A percentile compares a stretch with the other conserved stretches of the same genome.
Conservation (phyloP, 2,888 invertebrate species). For the Agrochola litura region DNA sequence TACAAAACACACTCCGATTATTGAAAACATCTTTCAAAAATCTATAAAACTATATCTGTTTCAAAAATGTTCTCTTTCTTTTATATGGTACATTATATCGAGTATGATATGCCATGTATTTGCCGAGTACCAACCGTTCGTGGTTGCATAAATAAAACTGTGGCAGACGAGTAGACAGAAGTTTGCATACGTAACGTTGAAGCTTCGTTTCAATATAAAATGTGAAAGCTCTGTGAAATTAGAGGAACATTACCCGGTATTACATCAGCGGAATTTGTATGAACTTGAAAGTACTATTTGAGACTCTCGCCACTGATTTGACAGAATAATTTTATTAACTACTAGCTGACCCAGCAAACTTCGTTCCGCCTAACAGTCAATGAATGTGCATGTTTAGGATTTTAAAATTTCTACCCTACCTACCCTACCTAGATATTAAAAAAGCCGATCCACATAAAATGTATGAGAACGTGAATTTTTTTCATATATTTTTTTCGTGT, state of each 20-base stretch:
- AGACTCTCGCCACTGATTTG: not conserved
- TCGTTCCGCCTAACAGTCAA: no score
- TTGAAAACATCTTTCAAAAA: slow-evolving; percentile 30
- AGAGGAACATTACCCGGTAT: slow-evolving; percentile 14
- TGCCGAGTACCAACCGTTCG: slow-evolving; percentile 12
- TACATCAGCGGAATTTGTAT: slow-evolving; percentile 2
- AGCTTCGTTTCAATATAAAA: slow-evolving; percentile 33
- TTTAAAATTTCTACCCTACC: no score
- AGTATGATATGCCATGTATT: slow-evolving; percentile 32
- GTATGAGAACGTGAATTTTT: no score
- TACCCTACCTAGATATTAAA: no score
- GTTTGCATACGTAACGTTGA: slow-evolving; percentile 34
- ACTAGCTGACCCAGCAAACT: no score
- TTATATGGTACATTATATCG: slow-evolving; percentile 24
- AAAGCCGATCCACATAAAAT: no score
- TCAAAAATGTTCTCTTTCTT: slow-evolving; percentile 23
- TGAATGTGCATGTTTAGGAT: no score
- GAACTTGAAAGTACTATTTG: slow-evolving; percentile 17
- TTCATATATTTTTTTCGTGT: no score
- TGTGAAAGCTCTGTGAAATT: slow-evolving; percentile 33
- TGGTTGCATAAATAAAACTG: slow-evolving; percentile 44
- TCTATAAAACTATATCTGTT: slow-evolving; percentile 34
- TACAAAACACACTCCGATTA: slow-evolving; percentile 11
- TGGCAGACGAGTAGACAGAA: slow-evolving; percentile 23
- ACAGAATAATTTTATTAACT: not conserved